A percentile compares a stretch with the other conserved stretches of the same genome.
These are phyloP conservation scores for Solea senegalensis DNA, from an alignment of 2,113 vertebrate genomes.

Conservation along the genomic window DNA sequence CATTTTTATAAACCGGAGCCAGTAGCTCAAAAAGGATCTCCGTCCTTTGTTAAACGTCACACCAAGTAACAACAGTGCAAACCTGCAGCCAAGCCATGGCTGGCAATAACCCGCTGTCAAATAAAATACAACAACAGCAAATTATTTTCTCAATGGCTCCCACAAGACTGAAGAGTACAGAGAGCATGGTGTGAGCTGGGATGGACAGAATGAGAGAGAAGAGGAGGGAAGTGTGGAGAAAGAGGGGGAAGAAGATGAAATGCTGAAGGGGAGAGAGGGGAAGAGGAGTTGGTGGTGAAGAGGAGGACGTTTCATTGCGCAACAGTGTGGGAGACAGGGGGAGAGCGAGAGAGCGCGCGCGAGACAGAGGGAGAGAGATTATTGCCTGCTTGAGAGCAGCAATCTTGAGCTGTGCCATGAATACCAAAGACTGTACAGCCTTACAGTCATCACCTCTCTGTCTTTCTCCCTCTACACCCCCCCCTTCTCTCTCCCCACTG, in stretches of 20 bases:
- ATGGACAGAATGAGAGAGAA: constrained; percentile 6
- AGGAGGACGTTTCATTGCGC: constrained; percentile 33
- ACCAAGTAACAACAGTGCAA: constrained; percentile 9
- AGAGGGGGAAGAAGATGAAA: not conserved
- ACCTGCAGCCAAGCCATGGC: not conserved
- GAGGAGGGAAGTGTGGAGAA: not conserved
- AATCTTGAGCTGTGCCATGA: constrained; percentile 68
- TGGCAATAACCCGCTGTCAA: constrained; percentile 9
- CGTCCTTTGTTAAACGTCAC: not conserved
- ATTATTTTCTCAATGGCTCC: constrained; percentile 72
- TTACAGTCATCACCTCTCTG: constrained; percentile 23
- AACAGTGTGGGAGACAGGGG: constrained; percentile 64
- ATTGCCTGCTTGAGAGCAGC: constrained; percentile 69
- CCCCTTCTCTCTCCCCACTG: constrained; percentile 11
- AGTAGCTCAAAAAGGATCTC: not conserved
- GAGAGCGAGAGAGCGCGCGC: constrained; percentile 19
- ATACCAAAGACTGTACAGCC: constrained; percentile 65
- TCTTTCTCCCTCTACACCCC: constrained; percentile 13
- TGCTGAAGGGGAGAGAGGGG: not conserved
- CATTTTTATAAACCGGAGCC: constrained; percentile 9
- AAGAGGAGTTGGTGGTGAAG: not conserved
- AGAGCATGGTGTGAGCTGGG: not conserved
- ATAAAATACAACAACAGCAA: constrained; percentile 64
- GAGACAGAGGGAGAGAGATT: constrained; percentile 46
- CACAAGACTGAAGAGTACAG: constrained; percentile 38